These are phyloP conservation scores for Muschampia plurimacula DNA, from an alignment of 2,888 invertebrate genomes.

Conservation along the genomic window DNA sequence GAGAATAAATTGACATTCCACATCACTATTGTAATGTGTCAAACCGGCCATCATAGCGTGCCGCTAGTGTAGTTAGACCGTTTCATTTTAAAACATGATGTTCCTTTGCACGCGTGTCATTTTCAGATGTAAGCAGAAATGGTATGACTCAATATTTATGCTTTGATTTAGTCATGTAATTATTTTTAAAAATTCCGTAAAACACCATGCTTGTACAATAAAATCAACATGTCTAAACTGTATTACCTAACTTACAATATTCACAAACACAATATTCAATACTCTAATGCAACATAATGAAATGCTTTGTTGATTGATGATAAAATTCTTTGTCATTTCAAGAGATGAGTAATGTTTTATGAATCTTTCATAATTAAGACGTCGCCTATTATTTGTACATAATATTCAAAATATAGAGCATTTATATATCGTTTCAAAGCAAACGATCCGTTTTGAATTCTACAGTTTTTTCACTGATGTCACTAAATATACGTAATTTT, in stretches of 20 bases:
- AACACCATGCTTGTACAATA: not conserved
- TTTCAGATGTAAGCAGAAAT: not conserved
- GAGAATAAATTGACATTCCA: too few species aligned
- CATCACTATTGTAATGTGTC: too few species aligned
- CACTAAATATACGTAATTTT: too few species aligned
- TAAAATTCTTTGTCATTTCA: slow-evolving; percentile 12
- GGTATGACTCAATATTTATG: not conserved
- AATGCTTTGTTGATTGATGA: not conserved
- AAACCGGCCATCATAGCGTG: too few species aligned
- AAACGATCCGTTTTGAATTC: too few species aligned
- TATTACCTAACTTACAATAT: not conserved
- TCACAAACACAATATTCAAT: not conserved
- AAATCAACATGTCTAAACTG: not conserved
- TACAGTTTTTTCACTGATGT: too few species aligned
- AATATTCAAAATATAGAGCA: too few species aligned
- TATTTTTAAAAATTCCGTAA: not conserved
- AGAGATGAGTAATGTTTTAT: slow-evolving; percentile 8
- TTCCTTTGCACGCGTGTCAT: not conserved
- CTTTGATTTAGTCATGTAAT: not conserved
- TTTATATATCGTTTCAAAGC: too few species aligned
- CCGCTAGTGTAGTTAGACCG: too few species aligned
- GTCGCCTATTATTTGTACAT: not conserved
- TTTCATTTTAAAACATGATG: too few species aligned
- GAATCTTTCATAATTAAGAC: not conserved
- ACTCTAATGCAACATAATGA: not conserved